These are phyloP conservation scores for Tinamus major DNA, from an alignment of 2,797 vertebrate species.

Conservation along the genomic window DNA sequence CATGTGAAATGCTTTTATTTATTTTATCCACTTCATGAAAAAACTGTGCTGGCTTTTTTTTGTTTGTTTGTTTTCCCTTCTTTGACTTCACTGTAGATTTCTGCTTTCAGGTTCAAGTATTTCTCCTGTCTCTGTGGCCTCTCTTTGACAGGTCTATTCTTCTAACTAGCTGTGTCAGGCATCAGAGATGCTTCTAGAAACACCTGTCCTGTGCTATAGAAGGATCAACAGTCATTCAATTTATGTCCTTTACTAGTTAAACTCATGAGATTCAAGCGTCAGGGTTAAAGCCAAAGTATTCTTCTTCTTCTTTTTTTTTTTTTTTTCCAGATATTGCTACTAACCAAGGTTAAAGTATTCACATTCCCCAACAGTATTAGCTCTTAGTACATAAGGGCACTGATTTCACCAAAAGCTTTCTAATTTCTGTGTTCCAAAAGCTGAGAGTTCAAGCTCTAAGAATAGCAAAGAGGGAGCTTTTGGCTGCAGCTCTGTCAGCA, in stretches of 20 bases:
- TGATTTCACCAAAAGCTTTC: slow-evolving; percentile 2
- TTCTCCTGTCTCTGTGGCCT: slow-evolving; percentile 1
- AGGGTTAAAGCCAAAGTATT: slow-evolving; percentile 2
- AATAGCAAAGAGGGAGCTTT: not conserved
- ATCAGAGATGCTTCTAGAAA: slow-evolving; percentile 51
- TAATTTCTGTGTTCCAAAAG: not conserved
- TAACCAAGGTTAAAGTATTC: not conserved
- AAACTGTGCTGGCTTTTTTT: not conserved
- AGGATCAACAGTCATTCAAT: slow-evolving; percentile 26
- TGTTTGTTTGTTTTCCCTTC: not conserved
- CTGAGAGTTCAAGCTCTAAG: not conserved
- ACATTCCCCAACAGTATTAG: not conserved
- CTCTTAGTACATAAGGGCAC: not conserved
- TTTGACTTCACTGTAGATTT: not conserved
- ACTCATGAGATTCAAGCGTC: not conserved
- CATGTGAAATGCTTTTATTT: not conserved
- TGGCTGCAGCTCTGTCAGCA: not conserved
- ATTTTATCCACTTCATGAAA: not conserved
- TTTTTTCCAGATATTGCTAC: not conserved
- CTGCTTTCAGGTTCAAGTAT: slow-evolving; percentile 2
- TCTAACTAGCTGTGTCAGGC: slow-evolving; percentile 24
- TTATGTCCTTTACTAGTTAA: slow-evolving; percentile 2
- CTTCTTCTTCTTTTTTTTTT: not conserved
- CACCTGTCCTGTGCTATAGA: not conserved
- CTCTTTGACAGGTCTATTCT: not conserved